A percentile compares a stretch with the other conserved stretches of the same genome.
These are phyloP conservation scores for Stercorarius parasiticus DNA, from an alignment of 2,113 vertebrate species.

Conservation along the genomic window DNA sequence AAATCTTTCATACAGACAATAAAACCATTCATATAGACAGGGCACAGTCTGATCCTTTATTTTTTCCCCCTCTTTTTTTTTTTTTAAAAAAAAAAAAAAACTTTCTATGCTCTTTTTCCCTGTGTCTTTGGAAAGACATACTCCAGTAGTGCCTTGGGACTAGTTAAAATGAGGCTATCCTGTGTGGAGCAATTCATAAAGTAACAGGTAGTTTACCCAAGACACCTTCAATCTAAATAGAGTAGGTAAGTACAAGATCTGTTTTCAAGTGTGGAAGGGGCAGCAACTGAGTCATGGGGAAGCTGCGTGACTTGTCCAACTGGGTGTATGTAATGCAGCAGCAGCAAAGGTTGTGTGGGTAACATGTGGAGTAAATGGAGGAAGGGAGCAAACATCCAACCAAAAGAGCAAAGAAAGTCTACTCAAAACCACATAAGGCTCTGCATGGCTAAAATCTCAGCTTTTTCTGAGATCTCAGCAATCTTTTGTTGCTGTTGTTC, in stretches of 20 bases:
- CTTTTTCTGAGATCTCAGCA: neutral
- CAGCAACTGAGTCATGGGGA: neutral
- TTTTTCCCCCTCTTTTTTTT: neutral
- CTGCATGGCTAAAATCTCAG: neutral
- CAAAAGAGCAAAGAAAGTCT: neutral
- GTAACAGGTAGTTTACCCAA: neutral
- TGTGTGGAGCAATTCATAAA: neutral
- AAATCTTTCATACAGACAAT: neutral
- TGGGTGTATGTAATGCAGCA: neutral
- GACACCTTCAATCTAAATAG: neutral
- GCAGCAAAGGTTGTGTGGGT: neutral
- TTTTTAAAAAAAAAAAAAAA: too few species aligned
- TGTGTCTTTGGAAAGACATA: neutral
- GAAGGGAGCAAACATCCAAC: neutral
- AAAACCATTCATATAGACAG: neutral
- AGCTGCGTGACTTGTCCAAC: neutral
- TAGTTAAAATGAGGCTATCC: neutral
- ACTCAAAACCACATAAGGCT: neutral
- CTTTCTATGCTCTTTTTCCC: neutral
- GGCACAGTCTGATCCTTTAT: neutral
- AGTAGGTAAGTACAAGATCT: neutral
- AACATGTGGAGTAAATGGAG: neutral
- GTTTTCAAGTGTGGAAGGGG: neutral
- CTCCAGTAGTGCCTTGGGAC: neutral
- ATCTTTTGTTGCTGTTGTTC: neutral